Base-by-base conservation (phyloP, 2,797 vertebrate species). In the Diplodus sargus region DNA sequence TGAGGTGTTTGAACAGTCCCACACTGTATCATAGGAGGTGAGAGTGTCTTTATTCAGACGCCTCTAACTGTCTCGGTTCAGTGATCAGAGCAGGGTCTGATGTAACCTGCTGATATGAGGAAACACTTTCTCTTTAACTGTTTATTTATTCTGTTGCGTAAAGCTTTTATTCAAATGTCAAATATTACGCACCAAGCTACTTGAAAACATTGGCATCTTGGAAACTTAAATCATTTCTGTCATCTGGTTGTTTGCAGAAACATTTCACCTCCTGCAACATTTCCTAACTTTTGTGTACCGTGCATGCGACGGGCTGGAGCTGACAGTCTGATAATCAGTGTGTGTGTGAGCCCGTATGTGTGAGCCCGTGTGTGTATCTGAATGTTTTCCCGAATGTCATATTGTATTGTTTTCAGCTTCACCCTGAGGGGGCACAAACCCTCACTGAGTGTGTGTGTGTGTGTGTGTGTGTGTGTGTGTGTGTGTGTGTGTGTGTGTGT, bases 321-420 rank as follows among this genome's bases (percentile, higher is more conserved):
- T 13, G 1, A 28, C 62, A 30, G 67, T 60, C 43, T 17, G 28
- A 64, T 74, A 56, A 74, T 68, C 51, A 22, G 30, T 43, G 70
- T 66, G 52, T 66, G 52, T 23, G 59, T 68, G 25, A 59, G 34
- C 57, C 23, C 0, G 28, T 60, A 58, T 69, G 52, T 47, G 52
- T 74, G 14, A 85, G 34, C 57, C 23, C 0, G 28, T 60, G 61
- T 69, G 56, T 47, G 52, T 74, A 14, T 86, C 49, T 57, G 48
- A 59, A 76, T 62, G 63, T 85, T 84, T 89, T 74, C 48, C 61
- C 13, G 43, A 53, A 69, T 88, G 86, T 90, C 87, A 87, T 75
- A 20, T 82, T 89, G 67, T 76, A 74, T 91, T 86, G 71, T 88
- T 86, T 81, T 87, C 83, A 90, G 58, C 67, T 42, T 12, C 49